Evolutionary conservation across 2,797 vertebrate species (phyloP), one percentile per base, ranked within the genome.

Genomic region (Schizopygopsis pylzovi): DNA sequence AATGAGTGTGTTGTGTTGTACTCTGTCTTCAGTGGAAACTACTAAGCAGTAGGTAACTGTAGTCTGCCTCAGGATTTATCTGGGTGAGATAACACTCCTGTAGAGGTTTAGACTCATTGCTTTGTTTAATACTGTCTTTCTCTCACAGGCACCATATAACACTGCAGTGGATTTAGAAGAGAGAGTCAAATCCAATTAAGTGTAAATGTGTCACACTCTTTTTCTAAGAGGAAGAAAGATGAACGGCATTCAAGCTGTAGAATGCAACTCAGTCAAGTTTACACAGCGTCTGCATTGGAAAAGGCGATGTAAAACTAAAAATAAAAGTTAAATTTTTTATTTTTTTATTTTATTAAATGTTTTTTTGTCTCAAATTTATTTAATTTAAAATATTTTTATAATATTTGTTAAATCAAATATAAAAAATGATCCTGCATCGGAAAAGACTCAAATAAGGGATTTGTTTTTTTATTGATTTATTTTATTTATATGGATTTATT

Each of bases 81-180:
- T 65, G 56, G 65, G 16, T 43, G 43, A 43, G 12, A 41, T 61
- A 43, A 59, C 33, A 61, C 16, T 25, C 76, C 39, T 79, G 54
- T 43, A 18, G 39, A 61, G 22, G 43, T 61, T 43, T 79, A 25
- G 76, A 61, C 37, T 61, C 41, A 9, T 18, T 61, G 76, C 76
- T 79, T 79, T 56, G 47, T 76, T 77, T 39, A 41, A n/a, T 77
- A 15, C 49, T 39, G 49, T 54, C 76, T 78, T 59, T n/a, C 37
- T 78, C 54, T 78, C 22, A 1, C 37, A 43, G 18, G 10, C 43
- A 22, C 79, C 25, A 13, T 68, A 49, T 22, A 70, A 39, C 54
- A 39, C 28, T 80, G 43, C 25, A 67, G 41, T 37, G 61, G 43
- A 28, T 45, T 80, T 67, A 47, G 41, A 47, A 41, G 25, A 65